Base-by-base conservation (phyloP, 2,888 invertebrate genomes). In the Aporophyla nigra region DNA sequence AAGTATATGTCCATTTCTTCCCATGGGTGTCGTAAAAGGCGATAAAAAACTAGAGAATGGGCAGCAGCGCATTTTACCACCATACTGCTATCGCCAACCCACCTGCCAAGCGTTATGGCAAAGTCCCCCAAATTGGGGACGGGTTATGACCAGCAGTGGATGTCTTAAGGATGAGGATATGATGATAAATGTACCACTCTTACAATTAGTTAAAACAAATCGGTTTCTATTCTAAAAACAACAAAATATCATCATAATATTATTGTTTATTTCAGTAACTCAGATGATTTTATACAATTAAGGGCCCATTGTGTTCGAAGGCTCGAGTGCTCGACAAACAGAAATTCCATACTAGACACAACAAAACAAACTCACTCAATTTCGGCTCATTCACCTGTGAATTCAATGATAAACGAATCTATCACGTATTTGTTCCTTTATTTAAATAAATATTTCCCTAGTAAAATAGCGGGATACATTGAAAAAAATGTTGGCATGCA, bases 391-490 rank as follows among this genome's bases (percentile, higher is more conserved):
- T 80, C 84, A 84, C 43, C 71, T 61, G 80, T 65, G 16, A 70
- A 69, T 69, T 43, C 12, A 71, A 16, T 78, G 65, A 84, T 79
- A 79, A 80, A 79, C 33, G 19, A 70, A 59, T 84, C 19, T 43
- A 51, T 66, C 24, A 56, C 16, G 54, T 56, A 62, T 54, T 67
- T 61, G 16, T 83, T 61, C 27, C 4, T 78, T 76, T 16, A 68
- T 63, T 63, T 40, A 49, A 54, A 68, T 68, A 40, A 63, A 68
- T 58, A 51, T 53, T 24, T 59, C 21, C 1, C 2, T 0, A 27
- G 16, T 19, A 6, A 70, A 70, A 66, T 12, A 6, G 12, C 24
- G 19, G 16, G 2, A 5, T 79, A 19, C 27, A 46, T 67, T 59
- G n/a, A 40, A 67, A 66, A 51, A 62, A 54, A 16, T 33, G 43